Base-by-base conservation (phyloP, 2,888 invertebrate species). In the Diabrotica balteata region DNA sequence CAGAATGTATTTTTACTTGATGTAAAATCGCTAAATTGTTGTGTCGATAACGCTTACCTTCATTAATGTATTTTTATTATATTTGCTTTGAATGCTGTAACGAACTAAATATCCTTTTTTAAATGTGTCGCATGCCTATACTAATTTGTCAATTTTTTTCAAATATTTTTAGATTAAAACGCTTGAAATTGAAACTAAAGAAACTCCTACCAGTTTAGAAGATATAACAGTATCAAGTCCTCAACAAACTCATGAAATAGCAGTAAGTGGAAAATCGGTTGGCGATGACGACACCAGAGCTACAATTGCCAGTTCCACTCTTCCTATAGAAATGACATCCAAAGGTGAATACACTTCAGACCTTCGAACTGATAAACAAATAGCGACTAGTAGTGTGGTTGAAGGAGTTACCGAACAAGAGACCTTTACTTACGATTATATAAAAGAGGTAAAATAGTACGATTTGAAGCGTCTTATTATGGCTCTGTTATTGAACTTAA, bases 221-320 rank as follows among this genome's bases (percentile, higher is more conserved):
- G 43, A 44, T 42, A 1, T 8, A 7, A 7, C 43, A 44, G 17
- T 50, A 8, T 17, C 57, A 1, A 47, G 42, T 63, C 45, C 49
- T 8, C 63, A 58, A 52, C 63, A 64, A 58, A 64, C 63, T 4
- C 10, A 10, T 8, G 45, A 17, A 44, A 8, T 64, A 2, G 11
- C n/a, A n/a, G 7, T 58, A 7, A 11, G 6, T 22, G 45, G 43
- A 11, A 57, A 58, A 58, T 64, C 63, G 9, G 32, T 52, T 4
- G 58, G 63, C 8, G 46, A 64, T 8, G 51, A 57, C 7, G 45
- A 47, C 42, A 54, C 62, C 2, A 62, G 47, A 49, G 47, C 42
- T 7, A 64, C 58, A 11, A 17, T 44, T 7, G 49, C 58, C 7
- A 64, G 45, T 46, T 58, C 50, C 22, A 64, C 55, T 45, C 43